These are phyloP conservation scores for Eudyptes chrysolophus DNA, from an alignment of 2,113 vertebrate genomes.

Conservation along the genomic window DNA sequence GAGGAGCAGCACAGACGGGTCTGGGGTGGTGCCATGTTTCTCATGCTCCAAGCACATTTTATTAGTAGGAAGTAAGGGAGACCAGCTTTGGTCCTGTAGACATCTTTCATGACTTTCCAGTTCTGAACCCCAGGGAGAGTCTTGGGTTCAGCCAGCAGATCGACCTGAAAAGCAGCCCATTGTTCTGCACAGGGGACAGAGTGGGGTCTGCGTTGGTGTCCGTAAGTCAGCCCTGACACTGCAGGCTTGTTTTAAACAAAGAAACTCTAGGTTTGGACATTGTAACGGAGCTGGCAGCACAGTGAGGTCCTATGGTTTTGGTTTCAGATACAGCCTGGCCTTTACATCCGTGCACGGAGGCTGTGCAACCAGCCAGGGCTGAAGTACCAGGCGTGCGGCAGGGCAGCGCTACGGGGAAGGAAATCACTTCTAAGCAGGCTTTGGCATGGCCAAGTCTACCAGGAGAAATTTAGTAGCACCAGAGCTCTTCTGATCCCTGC, in stretches of 20 bases:
- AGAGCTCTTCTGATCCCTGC: background rate
- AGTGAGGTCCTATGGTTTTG: background rate
- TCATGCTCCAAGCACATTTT: background rate
- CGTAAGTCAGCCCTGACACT: fast-evolving
- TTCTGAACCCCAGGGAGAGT: background rate
- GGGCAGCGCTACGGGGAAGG: background rate
- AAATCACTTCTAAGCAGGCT: background rate
- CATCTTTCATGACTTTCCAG: background rate
- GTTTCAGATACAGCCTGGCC: background rate
- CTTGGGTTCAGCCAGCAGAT: background rate
- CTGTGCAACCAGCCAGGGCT: background rate
- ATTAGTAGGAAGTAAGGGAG: background rate
- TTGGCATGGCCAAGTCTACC: background rate
- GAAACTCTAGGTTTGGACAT: background rate
- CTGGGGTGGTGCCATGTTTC: background rate
- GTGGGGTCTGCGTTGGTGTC: background rate
- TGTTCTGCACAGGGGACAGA: background rate
- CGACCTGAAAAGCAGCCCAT: background rate
- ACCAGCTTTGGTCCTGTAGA: background rate
- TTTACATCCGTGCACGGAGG: background rate
- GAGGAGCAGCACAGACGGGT: background rate
- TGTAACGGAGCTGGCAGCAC: background rate
- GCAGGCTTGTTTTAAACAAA: background rate
- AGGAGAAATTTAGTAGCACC: background rate
- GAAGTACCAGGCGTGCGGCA: background rate